phyloP scores from a whole-genome alignment of 2,797 vertebrate species.

The Macropus fuliginosus region DNA sequence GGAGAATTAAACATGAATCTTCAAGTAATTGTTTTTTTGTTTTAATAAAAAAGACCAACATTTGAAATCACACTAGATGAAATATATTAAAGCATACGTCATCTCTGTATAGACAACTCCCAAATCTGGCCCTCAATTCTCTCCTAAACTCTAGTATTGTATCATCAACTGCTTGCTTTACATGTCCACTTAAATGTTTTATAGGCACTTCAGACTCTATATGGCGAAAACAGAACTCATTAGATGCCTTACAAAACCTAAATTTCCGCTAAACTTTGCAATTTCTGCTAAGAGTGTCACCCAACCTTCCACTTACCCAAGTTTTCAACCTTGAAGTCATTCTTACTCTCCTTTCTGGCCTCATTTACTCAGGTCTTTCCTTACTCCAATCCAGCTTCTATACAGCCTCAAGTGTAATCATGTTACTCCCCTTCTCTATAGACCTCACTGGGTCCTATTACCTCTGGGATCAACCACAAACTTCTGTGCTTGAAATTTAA shows the following conservation, averaged over 20 bases:
- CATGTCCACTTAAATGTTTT: not conserved
- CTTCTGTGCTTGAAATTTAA: not conserved
- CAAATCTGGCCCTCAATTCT: not conserved
- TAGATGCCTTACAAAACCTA: not conserved
- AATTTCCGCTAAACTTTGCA: not conserved
- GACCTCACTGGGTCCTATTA: not conserved
- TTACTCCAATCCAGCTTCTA: not conserved
- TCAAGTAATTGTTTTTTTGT: not conserved
- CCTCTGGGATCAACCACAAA: not conserved
- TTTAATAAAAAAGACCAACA: slow-evolving; percentile 10
- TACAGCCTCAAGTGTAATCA: not conserved
- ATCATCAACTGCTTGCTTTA: not conserved
- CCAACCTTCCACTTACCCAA: not conserved
- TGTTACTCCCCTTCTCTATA: not conserved
- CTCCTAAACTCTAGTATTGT: not conserved
- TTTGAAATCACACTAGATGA: slow-evolving; percentile 35
- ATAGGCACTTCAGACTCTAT: not conserved
- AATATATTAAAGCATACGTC: not conserved
- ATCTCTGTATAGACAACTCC: not conserved
- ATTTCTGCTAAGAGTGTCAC: not conserved
- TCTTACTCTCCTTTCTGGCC: not conserved
- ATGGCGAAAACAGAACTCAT: not conserved
- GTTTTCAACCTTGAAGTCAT: not conserved
- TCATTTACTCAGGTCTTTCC: not conserved
- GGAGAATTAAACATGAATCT: slow-evolving; percentile 41